Percentiles rank a stretch among this genome's conserved stretches.
phyloP scores from a whole-genome alignment of 2,797 vertebrate species.

The Myripristis murdjan region DNA sequence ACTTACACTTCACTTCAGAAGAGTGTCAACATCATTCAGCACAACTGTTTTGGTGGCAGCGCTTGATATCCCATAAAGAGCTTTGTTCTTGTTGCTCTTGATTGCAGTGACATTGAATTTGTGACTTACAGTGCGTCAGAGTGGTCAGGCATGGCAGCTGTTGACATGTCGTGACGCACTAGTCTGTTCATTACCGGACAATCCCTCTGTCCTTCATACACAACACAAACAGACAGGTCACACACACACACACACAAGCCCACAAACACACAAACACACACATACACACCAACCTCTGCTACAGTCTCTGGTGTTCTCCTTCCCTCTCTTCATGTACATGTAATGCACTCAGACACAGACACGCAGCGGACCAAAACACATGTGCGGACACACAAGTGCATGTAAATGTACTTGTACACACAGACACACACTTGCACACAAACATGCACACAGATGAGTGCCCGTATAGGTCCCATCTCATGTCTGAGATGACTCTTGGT shows the following conservation, averaged over 20 bases:
- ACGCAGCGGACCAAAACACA: conserved; percentile 17
- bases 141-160: conserved; percentile 27
- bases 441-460: not conserved
- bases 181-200: conserved; percentile 46
- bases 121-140: conserved; percentile 39
- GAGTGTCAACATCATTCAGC: not conserved
- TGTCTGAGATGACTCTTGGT: conserved; percentile 33
- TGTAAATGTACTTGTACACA: not conserved
- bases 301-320: not conserved
- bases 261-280: conserved; percentile 13
- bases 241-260: too few species aligned
- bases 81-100: conserved; percentile 10
- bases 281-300: not conserved
- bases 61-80: conserved; percentile 11
- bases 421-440: conserved; percentile 27
- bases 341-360: conserved; percentile 33
- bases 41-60: not conserved
- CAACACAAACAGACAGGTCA: conserved; percentile 57
- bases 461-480: conserved; percentile 21
- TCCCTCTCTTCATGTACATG: not conserved
- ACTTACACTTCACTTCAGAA: not conserved
- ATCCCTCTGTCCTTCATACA: conserved; percentile 30
- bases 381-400: not conserved
- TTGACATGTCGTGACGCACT: conserved; percentile 45
- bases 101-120: conserved; percentile 46